Base-by-base conservation (phyloP, 2,797 vertebrate genomes). In the Rallus crepitans region DNA sequence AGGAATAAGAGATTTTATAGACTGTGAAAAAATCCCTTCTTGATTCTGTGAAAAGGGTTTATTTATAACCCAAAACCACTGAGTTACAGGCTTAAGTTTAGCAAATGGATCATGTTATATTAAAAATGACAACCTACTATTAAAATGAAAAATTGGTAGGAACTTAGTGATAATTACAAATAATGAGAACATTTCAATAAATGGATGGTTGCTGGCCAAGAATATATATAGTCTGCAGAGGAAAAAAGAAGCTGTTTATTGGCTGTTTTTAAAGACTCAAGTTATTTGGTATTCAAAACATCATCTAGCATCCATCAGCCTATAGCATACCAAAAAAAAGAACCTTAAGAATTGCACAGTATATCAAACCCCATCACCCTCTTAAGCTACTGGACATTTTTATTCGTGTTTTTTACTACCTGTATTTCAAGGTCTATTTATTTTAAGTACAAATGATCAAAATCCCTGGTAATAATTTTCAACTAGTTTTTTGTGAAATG, bases 61-160 rank as follows among this genome's bases (percentile, higher is more conserved):
- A 96, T 96, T 96, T 97, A 96, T 94, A 97, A 94, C 87, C 87
- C 72, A 83, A 95, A 94, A 83, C 30, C 0, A 0, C 42, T 1
- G 35, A 96, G 93, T 84, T 96, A 92, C 73, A 88, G 84, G 87
- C 92, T 93, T 83, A 96, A 90, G 72, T 94, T 96, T 88, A 96
- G 91, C 87, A 94, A 94, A 82, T 66, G 91, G 94, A 95, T 96
- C 93, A 95, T 81, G 77, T 95, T 91, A 86, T 94, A 94, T 88
- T 94, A 94, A 94, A 96, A 94, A 94, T 88, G 94, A 96, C 94
- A 96, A 86, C 96, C 93, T 87, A 96, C 90, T 83, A 96, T 96
- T 96, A 97, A 96, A 96, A 93, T 91, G 94, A 97, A 92, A 94
- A 94, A 96, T 85, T 93, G 72, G 89, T 96, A 94, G 94, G 94